Conservation (phyloP, 1,140 invertebrate species). For the Wiebesia pumilae region DNA sequence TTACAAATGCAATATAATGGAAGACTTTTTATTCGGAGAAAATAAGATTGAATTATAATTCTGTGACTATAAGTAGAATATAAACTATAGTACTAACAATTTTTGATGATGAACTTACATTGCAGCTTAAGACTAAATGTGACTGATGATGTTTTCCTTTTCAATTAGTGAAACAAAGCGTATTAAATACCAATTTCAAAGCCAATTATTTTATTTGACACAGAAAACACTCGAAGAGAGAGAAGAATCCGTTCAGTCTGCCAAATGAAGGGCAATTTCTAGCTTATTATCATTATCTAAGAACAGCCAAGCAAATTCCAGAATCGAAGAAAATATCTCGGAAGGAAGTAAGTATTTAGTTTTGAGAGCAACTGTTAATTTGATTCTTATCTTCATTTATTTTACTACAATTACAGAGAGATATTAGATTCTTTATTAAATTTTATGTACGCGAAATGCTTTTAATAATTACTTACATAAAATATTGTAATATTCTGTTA, state of each 20-base stretch:
- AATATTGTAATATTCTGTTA: no score
- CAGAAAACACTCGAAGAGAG: background rate
- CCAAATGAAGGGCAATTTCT: background rate
- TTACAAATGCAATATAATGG: background rate
- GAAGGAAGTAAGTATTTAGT: slow-evolving; percentile 12
- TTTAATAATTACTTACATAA: no score
- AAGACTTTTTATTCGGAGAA: background rate
- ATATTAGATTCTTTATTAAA: no score
- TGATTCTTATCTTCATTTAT: no score
- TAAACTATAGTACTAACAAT: no score
- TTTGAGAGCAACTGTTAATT: no score
- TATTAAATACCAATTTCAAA: background rate
- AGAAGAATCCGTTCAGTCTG: slow-evolving; percentile 13
- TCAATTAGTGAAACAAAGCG: background rate
- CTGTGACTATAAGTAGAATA: no score
- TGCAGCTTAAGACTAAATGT: background rate
- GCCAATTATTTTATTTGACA: background rate
- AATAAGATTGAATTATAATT: background rate
- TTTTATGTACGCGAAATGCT: no score
- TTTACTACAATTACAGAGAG: no score
- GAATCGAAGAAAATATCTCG: background rate
- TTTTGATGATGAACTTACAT: no score
- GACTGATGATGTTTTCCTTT: background rate
- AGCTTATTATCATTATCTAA: slow-evolving; percentile 33
- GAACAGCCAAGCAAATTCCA: background rate